A percentile compares a stretch with the other conserved stretches of the same genome.
phyloP scores from a whole-genome alignment of 2,113 vertebrate genomes.

The Siniperca knerii region DNA sequence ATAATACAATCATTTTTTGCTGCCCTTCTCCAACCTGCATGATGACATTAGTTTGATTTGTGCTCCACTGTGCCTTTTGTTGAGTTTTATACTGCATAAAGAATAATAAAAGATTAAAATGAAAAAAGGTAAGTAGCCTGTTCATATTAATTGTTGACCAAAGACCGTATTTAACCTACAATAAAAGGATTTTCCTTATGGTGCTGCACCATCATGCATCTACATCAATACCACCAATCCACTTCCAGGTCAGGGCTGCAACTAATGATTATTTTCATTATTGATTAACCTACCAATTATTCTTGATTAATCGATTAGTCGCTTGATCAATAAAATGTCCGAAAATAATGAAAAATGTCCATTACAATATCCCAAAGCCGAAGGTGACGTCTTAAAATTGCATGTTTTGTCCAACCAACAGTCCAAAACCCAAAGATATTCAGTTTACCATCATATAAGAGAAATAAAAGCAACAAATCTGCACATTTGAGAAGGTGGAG shows the following conservation, averaged over 20 bases:
- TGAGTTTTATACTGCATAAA: neutral
- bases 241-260: neutral
- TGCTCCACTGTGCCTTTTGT: neutral
- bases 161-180: neutral
- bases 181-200: neutral
- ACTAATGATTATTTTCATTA: neutral
- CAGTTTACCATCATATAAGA: neutral
- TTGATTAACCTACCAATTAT: neutral
- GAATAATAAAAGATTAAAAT: neutral
- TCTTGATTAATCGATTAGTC: neutral
- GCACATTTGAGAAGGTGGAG: neutral
- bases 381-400: neutral
- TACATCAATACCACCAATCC: neutral
- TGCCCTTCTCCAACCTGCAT: neutral
- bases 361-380: neutral
- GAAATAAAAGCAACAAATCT: neutral
- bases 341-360: neutral
- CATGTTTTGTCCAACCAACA: no score
- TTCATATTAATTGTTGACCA: neutral
- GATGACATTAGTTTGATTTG: conserved; percentile 5
- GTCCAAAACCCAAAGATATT: neutral
- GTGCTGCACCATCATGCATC: neutral
- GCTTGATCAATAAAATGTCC: neutral
- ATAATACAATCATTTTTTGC: conserved; percentile 14
- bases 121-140: neutral